These are phyloP conservation scores for Protonibea diacanthus DNA, from an alignment of 2,797 vertebrate species.

Conservation along the genomic window DNA sequence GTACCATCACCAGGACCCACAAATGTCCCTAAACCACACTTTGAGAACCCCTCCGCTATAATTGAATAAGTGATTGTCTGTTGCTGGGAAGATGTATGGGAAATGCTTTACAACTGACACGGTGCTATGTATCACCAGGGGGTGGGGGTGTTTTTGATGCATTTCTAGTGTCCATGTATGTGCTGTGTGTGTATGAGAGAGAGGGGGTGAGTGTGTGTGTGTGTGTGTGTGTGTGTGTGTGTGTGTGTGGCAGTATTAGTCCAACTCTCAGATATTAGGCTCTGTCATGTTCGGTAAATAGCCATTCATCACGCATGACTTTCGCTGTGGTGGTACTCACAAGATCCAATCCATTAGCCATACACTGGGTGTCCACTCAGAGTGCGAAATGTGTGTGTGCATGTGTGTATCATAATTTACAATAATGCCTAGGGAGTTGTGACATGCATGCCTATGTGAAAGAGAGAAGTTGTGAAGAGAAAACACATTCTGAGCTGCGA, in stretches of 20 bases:
- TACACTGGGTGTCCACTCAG: conserved; percentile 61
- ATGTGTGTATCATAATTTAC: conserved; percentile 56
- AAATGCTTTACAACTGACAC: conserved; percentile 47
- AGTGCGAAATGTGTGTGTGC: conserved; percentile 10
- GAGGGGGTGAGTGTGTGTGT: conserved; percentile 10
- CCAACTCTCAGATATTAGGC: conserved; percentile 75
- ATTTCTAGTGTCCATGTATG: conserved; percentile 35
- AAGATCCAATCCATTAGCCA: conserved; percentile 82
- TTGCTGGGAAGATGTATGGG: conserved; percentile 42
- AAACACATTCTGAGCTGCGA: conserved; percentile 16
- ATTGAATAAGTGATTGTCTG: conserved; percentile 36
- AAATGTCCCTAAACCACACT: background rate
- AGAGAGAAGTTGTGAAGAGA: conserved; percentile 9
- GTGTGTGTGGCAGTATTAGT: conserved; percentile 52
- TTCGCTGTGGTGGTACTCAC: conserved; percentile 63
- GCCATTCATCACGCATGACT: conserved; percentile 79
- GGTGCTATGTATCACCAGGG: conserved; percentile 42
- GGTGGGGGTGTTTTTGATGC: conserved; percentile 31
- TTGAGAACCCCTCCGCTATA: conserved; percentile 25
- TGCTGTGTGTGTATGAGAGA: conserved; percentile 8
- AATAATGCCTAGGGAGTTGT: conserved; percentile 49
- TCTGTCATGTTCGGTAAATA: conserved; percentile 83
- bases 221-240: conserved; percentile 30
- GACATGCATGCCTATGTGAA: conserved; percentile 37
- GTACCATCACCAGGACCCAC: background rate